Evolutionary conservation across 2,888 invertebrate genomes (phyloP), one percentile per base, ranked within the genome.

Genomic region (Phrixothrix hirtus): DNA sequence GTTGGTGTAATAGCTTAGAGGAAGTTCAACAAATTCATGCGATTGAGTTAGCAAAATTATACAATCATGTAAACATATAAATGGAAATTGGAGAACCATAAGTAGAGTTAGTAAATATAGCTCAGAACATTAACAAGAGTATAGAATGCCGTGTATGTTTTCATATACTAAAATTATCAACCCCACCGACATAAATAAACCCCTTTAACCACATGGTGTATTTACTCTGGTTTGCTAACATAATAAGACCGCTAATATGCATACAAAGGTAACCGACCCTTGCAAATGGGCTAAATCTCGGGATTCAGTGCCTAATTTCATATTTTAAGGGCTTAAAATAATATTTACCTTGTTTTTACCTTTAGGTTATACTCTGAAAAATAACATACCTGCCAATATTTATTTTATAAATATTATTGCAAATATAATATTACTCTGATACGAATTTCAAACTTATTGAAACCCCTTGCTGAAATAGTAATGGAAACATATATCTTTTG

Each of bases 161-260:
- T 39, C 39, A 35, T 48, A 42, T 42, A 41, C 48, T 48, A 41
- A 48, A 48, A 48, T 48, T 48, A 48, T 41, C 35, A 48, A 48
- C 41, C 48, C 57, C 58, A 39, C 55, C 52, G 44, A 55, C 58
- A 58, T 62, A 63, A 65, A 65, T 60, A 60, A 60, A 58, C 60
- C 61, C 60, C 54, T 58, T 55, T 52, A 53, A 58, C 61, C 59
- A 52, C 60, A 59, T 50, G 45, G 55, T 61, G 58, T 63, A 65
- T 65, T 64, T 64, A 61, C 60, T 48, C 57, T 55, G 57, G 55
- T 56, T 61, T 61, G 59, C 61, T 61, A 65, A 56, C 61, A 59
- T 61, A 61, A 62, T 63, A 63, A 60, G 53, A 58, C 59, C 58
- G 56, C 61, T 57, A 62, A 61, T 62, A 61, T 62, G 53, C 61